Evolutionary conservation across 2,113 vertebrate genomes (phyloP).

Genomic region (Ahaetulla prasina): DNA sequence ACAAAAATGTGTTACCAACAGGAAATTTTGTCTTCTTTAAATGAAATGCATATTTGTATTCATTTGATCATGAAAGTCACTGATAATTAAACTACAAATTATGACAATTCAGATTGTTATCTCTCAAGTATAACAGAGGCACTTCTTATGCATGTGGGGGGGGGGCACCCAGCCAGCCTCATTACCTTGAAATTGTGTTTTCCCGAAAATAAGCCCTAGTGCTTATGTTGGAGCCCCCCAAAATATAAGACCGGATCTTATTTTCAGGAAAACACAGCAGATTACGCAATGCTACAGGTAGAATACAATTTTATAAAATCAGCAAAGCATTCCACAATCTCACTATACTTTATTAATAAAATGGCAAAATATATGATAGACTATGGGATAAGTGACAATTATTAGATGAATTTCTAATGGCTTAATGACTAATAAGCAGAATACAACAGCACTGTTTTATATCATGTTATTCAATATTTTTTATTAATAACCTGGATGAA

Average conservation of each 20-base stretch:
- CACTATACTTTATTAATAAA: not conserved
- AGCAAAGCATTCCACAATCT: not conserved
- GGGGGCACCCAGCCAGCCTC: no score
- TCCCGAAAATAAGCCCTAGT: no score
- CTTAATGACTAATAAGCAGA: not conserved
- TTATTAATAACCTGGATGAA: not conserved
- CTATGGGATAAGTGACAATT: not conserved
- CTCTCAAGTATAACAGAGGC: not conserved
- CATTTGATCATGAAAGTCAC: not conserved
- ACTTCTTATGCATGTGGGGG: no score
- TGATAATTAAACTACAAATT: not conserved
- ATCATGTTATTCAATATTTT: not conserved
- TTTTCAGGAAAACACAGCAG: not conserved
- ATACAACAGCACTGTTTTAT: not conserved
- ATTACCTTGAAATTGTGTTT: no score
- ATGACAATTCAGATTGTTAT: not conserved
- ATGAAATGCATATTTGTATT: not conserved
- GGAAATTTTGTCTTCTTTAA: slow-evolving; percentile 26
- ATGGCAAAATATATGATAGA: not conserved
- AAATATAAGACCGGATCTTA: no score
- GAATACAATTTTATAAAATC: not conserved
- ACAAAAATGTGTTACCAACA: slow-evolving; percentile 44
- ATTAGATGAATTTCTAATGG: not conserved
- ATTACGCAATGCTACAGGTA: not conserved
- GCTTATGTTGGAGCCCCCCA: no score